phyloP scores from a whole-genome alignment of 2,888 invertebrate genomes.

The Leptodirus hochenwartii region DNA sequence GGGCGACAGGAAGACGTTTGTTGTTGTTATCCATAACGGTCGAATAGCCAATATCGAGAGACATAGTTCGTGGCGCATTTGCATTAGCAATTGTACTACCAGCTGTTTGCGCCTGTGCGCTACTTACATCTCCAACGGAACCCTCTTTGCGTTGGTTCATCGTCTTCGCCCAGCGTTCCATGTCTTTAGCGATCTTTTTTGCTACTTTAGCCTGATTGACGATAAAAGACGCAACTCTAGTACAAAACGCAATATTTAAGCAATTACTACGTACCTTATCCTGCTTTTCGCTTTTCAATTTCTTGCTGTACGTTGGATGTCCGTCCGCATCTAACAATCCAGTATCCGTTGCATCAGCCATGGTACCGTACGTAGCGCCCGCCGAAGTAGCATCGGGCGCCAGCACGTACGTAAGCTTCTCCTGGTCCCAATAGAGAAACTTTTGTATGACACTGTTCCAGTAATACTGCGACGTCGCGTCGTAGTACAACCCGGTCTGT shows the following conservation, averaged over 20 bases:
- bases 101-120: conserved; percentile 10
- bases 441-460: conserved; percentile 81
- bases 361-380: conserved; percentile 15
- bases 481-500: conserved; percentile 85
- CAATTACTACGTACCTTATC: too few species aligned
- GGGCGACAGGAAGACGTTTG: conserved; percentile 69
- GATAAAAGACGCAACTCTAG: too few species aligned
- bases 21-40: too few species aligned
- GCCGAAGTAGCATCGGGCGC: conserved; percentile 24
- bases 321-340: too few species aligned
- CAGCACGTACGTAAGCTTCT: conserved; percentile 41
- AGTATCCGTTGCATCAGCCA: conserved; percentile 15
- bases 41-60: conserved; percentile 86
- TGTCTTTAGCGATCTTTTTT: conserved; percentile 91
- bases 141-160: conserved; percentile 87
- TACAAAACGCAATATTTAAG: too few species aligned
- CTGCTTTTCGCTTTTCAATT: conserved; percentile 56
- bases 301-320: conserved; percentile 40
- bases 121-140: conserved; percentile 20
- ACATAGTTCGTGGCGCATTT: conserved; percentile 36
- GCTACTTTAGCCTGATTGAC: too few species aligned
- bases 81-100: conserved; percentile 13
- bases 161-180: conserved; percentile 93
- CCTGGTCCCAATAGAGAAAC: conserved; percentile 90
- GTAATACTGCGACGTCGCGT: conserved; percentile 89